phyloP scores from a whole-genome alignment of 2,113 vertebrate species.

The Clarias macrocephalus region DNA sequence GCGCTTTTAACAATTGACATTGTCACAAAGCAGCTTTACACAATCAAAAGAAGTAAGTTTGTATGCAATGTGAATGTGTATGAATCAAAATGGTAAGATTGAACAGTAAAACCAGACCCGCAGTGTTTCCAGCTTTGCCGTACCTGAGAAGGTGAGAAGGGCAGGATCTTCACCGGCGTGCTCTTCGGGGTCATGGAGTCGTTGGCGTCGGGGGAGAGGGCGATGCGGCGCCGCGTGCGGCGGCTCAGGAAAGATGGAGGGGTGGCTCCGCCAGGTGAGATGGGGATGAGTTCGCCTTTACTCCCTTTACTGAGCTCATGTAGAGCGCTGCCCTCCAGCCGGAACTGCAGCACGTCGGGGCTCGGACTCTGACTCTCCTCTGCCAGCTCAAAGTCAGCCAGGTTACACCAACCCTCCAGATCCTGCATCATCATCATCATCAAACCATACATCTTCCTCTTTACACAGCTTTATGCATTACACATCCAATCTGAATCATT shows the following conservation, averaged over 20 bases:
- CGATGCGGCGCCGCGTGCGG: constrained; percentile 82
- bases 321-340: constrained; percentile 87
- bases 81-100: no score
- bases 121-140: neutral
- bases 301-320: constrained; percentile 90
- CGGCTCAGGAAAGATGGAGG: constrained; percentile 85
- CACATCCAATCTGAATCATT: neutral
- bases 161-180: constrained; percentile 91
- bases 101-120: neutral
- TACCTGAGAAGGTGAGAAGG: constrained; percentile 98
- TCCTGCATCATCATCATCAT: constrained; percentile 71
- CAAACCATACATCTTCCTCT: neutral
- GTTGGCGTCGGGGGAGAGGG: constrained; percentile 82
- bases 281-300: constrained; percentile 93
- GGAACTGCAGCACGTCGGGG: constrained; percentile 77
- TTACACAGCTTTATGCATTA: neutral
- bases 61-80: no score
- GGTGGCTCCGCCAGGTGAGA: constrained; percentile 84
- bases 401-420: constrained; percentile 89
- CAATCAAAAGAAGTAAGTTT: no score
- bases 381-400: constrained; percentile 88
- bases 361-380: constrained; percentile 66
- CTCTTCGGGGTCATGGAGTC: constrained; percentile 93
- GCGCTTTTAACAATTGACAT: no score
- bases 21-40: no score